Percentiles rank a stretch among this genome's conserved stretches.
These are phyloP conservation scores for Ricordea florida DNA, from an alignment of 92 coral and sea anemone genomes.

Conservation along the genomic window DNA sequence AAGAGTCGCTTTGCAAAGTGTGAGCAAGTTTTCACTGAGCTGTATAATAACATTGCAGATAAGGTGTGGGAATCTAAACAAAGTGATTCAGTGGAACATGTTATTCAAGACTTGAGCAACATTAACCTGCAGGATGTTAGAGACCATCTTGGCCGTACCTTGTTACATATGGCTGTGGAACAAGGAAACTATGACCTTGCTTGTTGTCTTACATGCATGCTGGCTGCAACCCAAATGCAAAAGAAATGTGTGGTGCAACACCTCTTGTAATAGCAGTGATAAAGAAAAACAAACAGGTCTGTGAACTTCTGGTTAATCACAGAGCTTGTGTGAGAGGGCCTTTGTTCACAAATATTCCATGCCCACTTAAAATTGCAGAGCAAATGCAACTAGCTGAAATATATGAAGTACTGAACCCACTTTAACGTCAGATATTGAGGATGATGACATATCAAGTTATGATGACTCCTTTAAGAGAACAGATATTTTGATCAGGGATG, in stretches of 20 bases:
- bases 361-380: constrained; percentile 42
- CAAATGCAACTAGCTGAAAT: constrained; percentile 50
- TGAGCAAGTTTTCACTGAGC: constrained; percentile 12
- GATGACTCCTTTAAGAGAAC: constrained; percentile 18
- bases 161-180: constrained; percentile 41
- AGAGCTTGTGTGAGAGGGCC: constrained; percentile 33
- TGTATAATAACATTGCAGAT: neutral
- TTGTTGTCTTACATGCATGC: constrained; percentile 12
- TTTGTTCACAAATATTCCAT: constrained; percentile 37
- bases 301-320: constrained; percentile 23
- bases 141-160: constrained; percentile 35
- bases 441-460: constrained; percentile 33
- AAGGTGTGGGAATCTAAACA: constrained; percentile 18
- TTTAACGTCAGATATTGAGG: constrained; percentile 30
- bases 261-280: constrained; percentile 42
- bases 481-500: neutral
- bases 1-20: constrained; percentile 14
- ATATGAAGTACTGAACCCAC: constrained; percentile 27
- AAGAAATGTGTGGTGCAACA: constrained; percentile 59
- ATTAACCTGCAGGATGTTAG: neutral
- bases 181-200: constrained; percentile 31
- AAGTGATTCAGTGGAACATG: neutral
- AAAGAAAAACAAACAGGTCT: constrained; percentile 16
- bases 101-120: constrained; percentile 17
- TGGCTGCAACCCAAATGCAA: constrained; percentile 41